Evolutionary conservation across 1,140 invertebrate genomes (phyloP).

Genomic region (Araneus ventricosus): DNA sequence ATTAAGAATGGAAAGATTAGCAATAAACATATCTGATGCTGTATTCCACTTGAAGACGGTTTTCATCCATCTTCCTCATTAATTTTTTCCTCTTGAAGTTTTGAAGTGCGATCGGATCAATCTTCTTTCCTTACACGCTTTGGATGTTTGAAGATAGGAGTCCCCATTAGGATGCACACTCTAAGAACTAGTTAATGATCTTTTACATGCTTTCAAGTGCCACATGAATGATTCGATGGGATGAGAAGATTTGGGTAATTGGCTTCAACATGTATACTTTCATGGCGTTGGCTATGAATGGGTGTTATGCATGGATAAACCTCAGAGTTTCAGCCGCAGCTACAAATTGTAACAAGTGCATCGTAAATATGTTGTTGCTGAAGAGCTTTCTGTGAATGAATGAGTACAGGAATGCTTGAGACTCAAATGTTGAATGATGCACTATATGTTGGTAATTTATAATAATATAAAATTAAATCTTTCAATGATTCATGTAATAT

Average conservation of each 20-base stretch:
- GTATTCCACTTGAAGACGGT: conserved; percentile 15
- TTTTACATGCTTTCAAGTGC: conserved; percentile 16
- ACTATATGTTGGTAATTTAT: too few species aligned
- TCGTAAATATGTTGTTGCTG: not conserved
- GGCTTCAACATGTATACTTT: conserved; percentile 23
- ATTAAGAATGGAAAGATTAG: conserved; percentile 22
- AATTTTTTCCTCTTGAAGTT: conserved; percentile 15
- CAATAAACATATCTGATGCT: not conserved
- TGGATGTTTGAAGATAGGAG: conserved; percentile 3
- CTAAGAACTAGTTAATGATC: conserved; percentile 25
- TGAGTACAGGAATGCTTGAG: too few species aligned
- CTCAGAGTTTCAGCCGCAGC: not conserved
- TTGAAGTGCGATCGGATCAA: conserved; percentile 37
- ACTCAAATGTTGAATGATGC: too few species aligned
- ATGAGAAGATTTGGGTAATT: conserved; percentile 43
- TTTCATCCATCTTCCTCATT: conserved; percentile 39
- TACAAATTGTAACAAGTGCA: not conserved
- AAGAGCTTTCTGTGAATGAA: not conserved
- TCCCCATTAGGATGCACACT: not conserved
- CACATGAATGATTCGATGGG: conserved; percentile 15
- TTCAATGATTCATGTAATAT: too few species aligned
- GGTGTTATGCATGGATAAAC: not conserved
- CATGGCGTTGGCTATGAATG: not conserved
- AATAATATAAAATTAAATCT: too few species aligned
- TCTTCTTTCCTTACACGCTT: conserved; percentile 46